phyloP scores from a whole-genome alignment of 2,113 vertebrate species.

The Leucopternis melanops region DNA sequence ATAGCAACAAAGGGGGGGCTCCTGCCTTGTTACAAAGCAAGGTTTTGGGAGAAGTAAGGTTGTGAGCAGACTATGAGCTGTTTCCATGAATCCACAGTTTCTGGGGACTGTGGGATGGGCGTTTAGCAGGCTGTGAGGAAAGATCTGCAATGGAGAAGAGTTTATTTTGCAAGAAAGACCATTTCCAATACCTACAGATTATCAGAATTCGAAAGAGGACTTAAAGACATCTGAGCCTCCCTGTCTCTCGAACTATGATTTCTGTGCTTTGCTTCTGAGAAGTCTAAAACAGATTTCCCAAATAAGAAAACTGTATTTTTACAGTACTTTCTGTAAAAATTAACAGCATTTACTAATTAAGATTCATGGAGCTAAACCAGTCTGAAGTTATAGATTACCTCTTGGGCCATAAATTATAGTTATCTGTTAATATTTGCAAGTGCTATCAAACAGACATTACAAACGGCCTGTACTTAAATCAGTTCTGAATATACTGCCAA shows the following conservation, averaged over 20 bases:
- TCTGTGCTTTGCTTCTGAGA: background rate
- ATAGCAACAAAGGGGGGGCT: background rate
- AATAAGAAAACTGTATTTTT: background rate
- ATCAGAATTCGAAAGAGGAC: background rate
- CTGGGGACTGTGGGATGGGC: background rate
- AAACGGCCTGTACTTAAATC: background rate
- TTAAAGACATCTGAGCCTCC: background rate
- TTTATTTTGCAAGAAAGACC: background rate
- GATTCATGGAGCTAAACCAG: background rate
- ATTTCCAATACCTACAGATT: background rate
- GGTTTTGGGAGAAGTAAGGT: background rate
- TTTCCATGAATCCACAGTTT: background rate
- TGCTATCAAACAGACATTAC: background rate
- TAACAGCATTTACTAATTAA: background rate
- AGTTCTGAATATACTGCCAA: background rate
- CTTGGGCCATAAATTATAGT: background rate
- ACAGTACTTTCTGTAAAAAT: background rate
- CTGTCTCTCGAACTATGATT: background rate
- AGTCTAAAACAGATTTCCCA: background rate
- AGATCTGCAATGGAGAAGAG: background rate
- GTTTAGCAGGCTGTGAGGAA: background rate
- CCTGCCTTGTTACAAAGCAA: background rate
- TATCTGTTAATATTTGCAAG: background rate
- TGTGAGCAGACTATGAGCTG: background rate
- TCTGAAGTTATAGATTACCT: background rate